Conservation (phyloP, 2,797 vertebrate genomes). For the Bryconaethiops microstoma region DNA sequence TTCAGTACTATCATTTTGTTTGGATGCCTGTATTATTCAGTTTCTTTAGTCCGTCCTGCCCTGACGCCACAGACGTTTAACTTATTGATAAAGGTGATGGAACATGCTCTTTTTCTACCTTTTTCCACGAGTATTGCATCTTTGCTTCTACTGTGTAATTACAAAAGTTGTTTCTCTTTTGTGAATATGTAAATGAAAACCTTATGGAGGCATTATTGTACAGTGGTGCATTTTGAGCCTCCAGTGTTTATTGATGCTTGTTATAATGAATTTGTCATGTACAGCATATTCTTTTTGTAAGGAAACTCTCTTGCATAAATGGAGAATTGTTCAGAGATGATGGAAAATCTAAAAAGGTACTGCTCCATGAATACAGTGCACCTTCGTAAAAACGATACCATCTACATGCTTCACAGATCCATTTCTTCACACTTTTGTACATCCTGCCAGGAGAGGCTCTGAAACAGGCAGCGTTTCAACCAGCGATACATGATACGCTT, state of each 20-base stretch:
- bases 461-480: slow-evolving; percentile 26
- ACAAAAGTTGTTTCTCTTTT: slow-evolving; percentile 80
- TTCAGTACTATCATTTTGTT: slow-evolving; percentile 71
- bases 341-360: slow-evolving; percentile 53
- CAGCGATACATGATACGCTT: slow-evolving; percentile 57
- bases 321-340: slow-evolving; percentile 40
- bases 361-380: slow-evolving; percentile 54
- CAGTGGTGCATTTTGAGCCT: slow-evolving; percentile 59
- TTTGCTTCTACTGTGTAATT: slow-evolving; percentile 82
- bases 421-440: slow-evolving; percentile 27
- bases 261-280: slow-evolving; percentile 61
- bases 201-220: slow-evolving; percentile 54
- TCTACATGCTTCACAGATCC: slow-evolving; percentile 38
- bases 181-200: slow-evolving; percentile 71
- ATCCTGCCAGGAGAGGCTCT: slow-evolving; percentile 34
- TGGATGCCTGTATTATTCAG: slow-evolving; percentile 70
- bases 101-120: slow-evolving; percentile 88
- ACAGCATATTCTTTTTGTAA: slow-evolving; percentile 61
- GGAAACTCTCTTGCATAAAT: slow-evolving; percentile 45
- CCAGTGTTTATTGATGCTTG: slow-evolving; percentile 49
- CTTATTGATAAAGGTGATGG: slow-evolving; percentile 87
- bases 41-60: slow-evolving; percentile 77
- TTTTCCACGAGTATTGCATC: slow-evolving; percentile 85
- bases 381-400: slow-evolving; percentile 51
- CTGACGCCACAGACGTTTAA: slow-evolving; percentile 83